Evolutionary conservation across 2,113 vertebrate genomes (phyloP).

Genomic region (Furnarius figulus): DNA sequence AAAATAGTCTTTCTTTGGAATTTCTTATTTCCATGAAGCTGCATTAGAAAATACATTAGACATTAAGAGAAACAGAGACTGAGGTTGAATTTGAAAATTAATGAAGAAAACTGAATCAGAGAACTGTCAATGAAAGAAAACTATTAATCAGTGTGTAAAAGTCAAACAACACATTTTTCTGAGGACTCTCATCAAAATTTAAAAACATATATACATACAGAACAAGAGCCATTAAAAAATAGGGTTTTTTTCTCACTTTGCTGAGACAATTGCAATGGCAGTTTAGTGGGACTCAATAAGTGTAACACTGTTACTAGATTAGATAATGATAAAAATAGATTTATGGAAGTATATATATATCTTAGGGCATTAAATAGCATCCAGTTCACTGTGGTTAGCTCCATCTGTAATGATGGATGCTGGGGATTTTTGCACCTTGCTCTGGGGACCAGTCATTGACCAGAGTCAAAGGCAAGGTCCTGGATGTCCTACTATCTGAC

Average conservation of each 20-base stretch:
- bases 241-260: background rate
- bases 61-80: background rate
- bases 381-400: background rate
- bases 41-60: background rate
- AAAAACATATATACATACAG: background rate
- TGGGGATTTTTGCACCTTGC: background rate
- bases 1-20: background rate
- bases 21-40: background rate
- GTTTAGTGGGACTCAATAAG: background rate
- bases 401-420: background rate
- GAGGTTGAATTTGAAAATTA: background rate
- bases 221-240: background rate
- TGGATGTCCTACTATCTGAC: background rate
- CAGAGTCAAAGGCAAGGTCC: background rate
- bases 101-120: background rate
- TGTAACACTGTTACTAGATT: background rate
- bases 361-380: background rate
- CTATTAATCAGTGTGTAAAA: background rate
- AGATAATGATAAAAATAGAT: background rate
- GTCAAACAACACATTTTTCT: background rate
- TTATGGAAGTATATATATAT: background rate
- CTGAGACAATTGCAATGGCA: background rate
- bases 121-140: background rate
- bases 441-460: background rate
- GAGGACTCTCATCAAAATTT: background rate